Evolutionary conservation across 1,140 invertebrate species (phyloP).

Genomic region (Aphis craccivora): DNA sequence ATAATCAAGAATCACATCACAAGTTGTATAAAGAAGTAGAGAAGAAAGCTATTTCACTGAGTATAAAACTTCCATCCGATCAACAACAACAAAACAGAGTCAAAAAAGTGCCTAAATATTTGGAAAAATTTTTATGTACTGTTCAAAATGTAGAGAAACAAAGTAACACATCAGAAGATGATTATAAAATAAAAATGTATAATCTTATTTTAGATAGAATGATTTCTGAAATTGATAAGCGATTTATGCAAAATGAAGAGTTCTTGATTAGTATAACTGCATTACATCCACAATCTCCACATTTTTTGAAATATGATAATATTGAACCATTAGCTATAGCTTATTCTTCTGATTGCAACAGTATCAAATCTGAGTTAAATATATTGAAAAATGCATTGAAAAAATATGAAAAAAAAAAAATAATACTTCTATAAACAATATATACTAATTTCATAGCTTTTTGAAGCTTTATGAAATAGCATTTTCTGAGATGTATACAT

Average conservation of each 20-base stretch:
- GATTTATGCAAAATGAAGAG: neutral
- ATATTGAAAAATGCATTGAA: neutral
- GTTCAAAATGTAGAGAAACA: neutral
- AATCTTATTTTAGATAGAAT: neutral
- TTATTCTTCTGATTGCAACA: neutral
- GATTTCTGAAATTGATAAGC: neutral
- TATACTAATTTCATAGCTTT: slow-evolving; percentile 3
- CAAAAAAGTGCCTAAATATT: neutral
- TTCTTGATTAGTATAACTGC: neutral
- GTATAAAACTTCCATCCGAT: neutral
- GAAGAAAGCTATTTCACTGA: neutral
- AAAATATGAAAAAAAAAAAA: neutral
- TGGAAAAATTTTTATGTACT: neutral
- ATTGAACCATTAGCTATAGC: neutral
- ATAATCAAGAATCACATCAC: neutral
- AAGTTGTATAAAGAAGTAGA: neutral
- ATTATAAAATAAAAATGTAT: neutral
- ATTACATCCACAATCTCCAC: neutral
- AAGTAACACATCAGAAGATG: neutral
- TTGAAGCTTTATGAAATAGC: neutral
- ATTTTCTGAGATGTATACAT: neutral
- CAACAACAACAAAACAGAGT: neutral
- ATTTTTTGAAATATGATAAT: neutral
- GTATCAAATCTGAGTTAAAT: neutral
- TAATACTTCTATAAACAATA: neutral